Conservation (phyloP, 2,113 vertebrate genomes). For the Cochlearius cochlearius region DNA sequence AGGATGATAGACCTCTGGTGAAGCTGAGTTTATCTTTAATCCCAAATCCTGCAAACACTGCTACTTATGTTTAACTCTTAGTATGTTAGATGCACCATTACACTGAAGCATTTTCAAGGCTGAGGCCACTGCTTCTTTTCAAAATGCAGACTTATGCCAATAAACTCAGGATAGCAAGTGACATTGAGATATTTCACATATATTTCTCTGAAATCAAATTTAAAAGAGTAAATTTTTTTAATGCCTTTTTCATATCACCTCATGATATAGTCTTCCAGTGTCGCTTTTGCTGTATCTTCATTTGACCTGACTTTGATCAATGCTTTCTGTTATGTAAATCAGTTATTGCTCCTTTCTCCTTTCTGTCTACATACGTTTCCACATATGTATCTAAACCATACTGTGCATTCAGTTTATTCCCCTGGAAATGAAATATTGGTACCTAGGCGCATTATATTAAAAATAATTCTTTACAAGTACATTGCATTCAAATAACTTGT, state of each 20-base stretch:
- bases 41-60: background rate
- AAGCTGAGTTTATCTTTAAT: background rate
- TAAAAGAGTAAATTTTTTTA: background rate
- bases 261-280: background rate
- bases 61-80: background rate
- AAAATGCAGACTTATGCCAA: background rate
- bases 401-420: background rate
- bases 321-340: background rate
- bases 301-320: background rate
- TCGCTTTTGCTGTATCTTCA: background rate
- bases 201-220: background rate
- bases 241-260: background rate
- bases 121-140: background rate
- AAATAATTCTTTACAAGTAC: background rate
- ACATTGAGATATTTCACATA: background rate
- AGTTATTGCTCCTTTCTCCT: background rate
- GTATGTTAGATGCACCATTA: background rate
- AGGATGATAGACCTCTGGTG: background rate
- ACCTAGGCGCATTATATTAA: background rate
- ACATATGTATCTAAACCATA: background rate
- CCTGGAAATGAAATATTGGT: background rate
- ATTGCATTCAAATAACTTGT: background rate
- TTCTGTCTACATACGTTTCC: background rate
- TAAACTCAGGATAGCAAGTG: background rate
- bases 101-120: background rate